Conservation (phyloP, 2,888 invertebrate genomes). For the Metallyticus violacea region DNA sequence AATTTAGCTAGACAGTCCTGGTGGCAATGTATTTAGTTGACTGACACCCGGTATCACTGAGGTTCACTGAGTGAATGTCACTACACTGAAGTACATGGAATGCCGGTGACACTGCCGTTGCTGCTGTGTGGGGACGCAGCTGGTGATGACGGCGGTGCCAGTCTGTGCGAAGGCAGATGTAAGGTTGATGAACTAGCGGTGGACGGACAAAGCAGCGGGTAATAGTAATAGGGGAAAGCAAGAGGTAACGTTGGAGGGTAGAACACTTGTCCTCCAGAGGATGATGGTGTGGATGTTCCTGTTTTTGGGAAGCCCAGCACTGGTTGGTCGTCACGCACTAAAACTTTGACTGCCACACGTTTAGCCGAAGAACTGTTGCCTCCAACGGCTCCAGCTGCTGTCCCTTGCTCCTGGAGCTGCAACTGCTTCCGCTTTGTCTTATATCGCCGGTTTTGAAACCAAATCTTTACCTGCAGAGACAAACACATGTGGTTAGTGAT, state of each 20-base stretch:
- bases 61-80: neutral
- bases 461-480: slow-evolving; percentile 55
- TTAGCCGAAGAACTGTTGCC: slow-evolving; percentile 53
- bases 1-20: too few relatives aligned
- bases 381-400: slow-evolving; percentile 23
- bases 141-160: slow-evolving; percentile 1
- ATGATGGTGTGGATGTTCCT: neutral
- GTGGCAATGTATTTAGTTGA: too few relatives aligned
- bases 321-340: slow-evolving; percentile 79
- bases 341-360: slow-evolving; percentile 87
- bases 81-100: neutral
- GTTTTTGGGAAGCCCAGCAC: slow-evolving; percentile 14
- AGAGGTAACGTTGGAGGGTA: slow-evolving; percentile 26
- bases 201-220: slow-evolving; percentile 33
- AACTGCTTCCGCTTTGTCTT: slow-evolving; percentile 93
- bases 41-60: too few relatives aligned
- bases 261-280: neutral
- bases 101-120: neutral
- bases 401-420: slow-evolving; percentile 59
- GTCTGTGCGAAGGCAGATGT: neutral
- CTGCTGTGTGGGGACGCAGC: slow-evolving; percentile 20
- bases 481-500: neutral
- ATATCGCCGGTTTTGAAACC: slow-evolving; percentile 87
- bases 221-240: slow-evolving; percentile 33
- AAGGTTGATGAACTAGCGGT: neutral